Evolutionary conservation across 2,797 vertebrate species (phyloP).

Genomic region (Coregonus suidteri): DNA sequence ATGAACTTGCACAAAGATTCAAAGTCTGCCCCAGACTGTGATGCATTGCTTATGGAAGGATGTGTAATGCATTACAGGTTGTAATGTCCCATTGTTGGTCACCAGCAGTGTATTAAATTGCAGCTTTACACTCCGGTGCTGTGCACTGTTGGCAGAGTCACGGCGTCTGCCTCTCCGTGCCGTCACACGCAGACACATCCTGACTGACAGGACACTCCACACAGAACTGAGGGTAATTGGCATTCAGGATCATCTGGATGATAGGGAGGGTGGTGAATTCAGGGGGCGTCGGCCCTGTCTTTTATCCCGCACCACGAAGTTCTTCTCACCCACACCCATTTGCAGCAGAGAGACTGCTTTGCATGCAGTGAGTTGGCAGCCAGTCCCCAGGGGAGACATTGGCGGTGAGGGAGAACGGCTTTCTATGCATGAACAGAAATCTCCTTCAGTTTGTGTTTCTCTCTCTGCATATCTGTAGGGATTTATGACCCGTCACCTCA

Average conservation of each 20-base stretch:
- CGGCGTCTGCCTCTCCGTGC: conserved; percentile 43
- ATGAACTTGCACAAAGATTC: conserved; percentile 3
- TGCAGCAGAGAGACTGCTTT: conserved; percentile 62
- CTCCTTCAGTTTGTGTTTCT: conserved; percentile 72
- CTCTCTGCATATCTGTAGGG: conserved; percentile 66
- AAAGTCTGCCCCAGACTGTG: not conserved
- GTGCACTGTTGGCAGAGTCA: conserved; percentile 48
- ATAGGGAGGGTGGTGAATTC: conserved; percentile 70
- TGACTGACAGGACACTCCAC: conserved; percentile 77
- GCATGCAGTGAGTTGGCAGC: conserved; percentile 74
- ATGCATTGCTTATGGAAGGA: conserved; percentile 13
- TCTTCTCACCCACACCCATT: conserved; percentile 61
- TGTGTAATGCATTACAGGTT: conserved; percentile 11
- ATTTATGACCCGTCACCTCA: conserved; percentile 81
- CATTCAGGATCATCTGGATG: conserved; percentile 79
- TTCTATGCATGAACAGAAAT: conserved; percentile 81
- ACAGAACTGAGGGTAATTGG: conserved; percentile 76
- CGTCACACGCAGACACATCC: conserved; percentile 58
- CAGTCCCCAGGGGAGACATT: conserved; percentile 70
- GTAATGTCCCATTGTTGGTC: conserved; percentile 35
- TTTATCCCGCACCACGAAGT: conserved; percentile 63
- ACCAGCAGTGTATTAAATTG: conserved; percentile 27
- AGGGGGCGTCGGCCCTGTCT: conserved; percentile 53
- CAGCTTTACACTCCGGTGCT: conserved; percentile 46
- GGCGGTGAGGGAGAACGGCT: conserved; percentile 74